Evolutionary conservation across 2,113 vertebrate genomes (phyloP).

Genomic region (Rhodinocichla rosea): DNA sequence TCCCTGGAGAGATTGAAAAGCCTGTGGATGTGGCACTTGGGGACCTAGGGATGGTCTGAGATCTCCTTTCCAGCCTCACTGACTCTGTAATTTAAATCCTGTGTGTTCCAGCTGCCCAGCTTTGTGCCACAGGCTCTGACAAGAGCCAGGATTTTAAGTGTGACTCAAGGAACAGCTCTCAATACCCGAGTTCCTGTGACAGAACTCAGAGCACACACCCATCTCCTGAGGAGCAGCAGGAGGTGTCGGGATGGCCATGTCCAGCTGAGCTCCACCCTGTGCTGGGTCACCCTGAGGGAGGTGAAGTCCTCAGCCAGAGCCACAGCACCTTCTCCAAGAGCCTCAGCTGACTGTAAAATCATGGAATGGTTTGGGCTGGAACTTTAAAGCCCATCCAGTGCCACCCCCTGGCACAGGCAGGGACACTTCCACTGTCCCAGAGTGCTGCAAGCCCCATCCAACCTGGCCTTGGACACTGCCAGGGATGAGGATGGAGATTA

Average conservation of each 20-base stretch:
- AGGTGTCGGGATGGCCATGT: not conserved
- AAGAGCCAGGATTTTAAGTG: fast-evolving
- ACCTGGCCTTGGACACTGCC: not conserved
- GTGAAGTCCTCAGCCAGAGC: not conserved
- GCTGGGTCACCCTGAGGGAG: not conserved
- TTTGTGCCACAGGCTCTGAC: not conserved
- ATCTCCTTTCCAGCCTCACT: fast-evolving
- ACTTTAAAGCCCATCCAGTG: not conserved
- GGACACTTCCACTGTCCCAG: not conserved
- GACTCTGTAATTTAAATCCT: fast-evolving
- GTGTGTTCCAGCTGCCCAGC: not conserved
- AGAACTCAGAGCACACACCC: fast-evolving
- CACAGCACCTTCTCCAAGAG: not conserved
- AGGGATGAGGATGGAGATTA: not conserved
- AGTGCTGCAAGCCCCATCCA: fast-evolving
- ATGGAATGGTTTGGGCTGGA: not conserved
- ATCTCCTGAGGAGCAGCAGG: not conserved
- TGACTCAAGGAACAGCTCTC: not conserved
- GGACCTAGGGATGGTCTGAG: not conserved
- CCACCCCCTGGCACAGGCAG: not conserved
- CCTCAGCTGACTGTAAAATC: not conserved
- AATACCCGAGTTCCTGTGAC: fast-evolving
- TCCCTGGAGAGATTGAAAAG: not conserved
- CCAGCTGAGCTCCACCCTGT: not conserved
- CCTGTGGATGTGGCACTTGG: not conserved